These are phyloP conservation scores for Felis chaus DNA, from an alignment of 2,113 vertebrate genomes.

Conservation along the genomic window DNA sequence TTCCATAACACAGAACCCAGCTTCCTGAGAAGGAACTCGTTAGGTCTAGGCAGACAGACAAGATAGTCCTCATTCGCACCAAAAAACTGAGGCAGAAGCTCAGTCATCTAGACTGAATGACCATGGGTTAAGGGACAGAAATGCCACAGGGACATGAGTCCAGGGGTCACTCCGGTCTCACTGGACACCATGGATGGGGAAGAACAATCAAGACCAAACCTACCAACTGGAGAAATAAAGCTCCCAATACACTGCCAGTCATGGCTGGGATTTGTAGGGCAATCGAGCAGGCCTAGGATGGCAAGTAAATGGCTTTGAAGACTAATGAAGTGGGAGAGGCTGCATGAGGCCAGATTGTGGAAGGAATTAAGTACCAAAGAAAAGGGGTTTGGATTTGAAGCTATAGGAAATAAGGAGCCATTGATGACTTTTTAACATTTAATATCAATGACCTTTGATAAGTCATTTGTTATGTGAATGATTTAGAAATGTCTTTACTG, in stretches of 20 bases:
- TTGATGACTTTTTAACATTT: conserved; percentile 11
- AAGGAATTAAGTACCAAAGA: background rate
- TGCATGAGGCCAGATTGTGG: background rate
- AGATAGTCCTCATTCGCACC: background rate
- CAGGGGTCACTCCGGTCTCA: background rate
- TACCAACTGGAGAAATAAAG: background rate
- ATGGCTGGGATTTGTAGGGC: background rate
- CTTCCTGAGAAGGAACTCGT: background rate
- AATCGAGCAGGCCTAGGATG: background rate
- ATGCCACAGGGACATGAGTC: background rate
- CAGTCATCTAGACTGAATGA: background rate
- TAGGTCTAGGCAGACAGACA: background rate
- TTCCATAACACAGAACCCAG: background rate
- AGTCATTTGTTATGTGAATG: conserved; percentile 2
- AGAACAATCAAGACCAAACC: background rate
- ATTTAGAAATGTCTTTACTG: background rate
- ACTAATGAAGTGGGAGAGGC: background rate
- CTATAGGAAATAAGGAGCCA: background rate
- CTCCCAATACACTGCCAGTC: background rate
- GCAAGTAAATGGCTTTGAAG: background rate
- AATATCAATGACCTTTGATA: background rate
- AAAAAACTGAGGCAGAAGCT: conserved; percentile 9
- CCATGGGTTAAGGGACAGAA: background rate
- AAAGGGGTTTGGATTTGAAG: background rate
- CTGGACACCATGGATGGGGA: background rate